Percentiles rank a stretch among this genome's conserved stretches.
These are phyloP conservation scores for Tapera naevia DNA, from an alignment of 2,797 vertebrate species.

Conservation along the genomic window DNA sequence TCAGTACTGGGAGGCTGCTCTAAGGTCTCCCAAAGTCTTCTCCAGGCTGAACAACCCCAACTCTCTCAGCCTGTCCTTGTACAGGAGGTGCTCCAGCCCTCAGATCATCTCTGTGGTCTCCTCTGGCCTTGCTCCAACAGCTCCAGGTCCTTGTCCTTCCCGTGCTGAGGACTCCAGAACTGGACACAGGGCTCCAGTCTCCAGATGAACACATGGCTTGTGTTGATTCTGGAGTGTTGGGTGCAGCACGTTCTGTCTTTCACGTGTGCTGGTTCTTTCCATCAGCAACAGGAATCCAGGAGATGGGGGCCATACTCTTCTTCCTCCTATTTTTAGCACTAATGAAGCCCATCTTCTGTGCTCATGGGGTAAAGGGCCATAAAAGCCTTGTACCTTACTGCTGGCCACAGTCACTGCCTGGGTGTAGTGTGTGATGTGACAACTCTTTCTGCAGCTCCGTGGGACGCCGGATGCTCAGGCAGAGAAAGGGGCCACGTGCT, in stretches of 20 bases:
- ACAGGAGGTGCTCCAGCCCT: too few relatives aligned
- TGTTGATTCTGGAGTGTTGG: accelerated
- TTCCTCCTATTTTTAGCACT: not conserved
- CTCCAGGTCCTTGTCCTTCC: too few relatives aligned
- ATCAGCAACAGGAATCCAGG: not conserved
- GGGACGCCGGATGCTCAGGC: not conserved
- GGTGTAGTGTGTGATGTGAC: accelerated
- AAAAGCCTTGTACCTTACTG: not conserved
- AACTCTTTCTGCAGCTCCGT: not conserved
- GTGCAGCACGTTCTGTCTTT: not conserved
- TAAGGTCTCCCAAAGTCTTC: too few relatives aligned
- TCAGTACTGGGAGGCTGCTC: too few relatives aligned
- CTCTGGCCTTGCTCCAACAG: too few relatives aligned
- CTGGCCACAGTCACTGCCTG: not conserved
- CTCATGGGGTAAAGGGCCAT: not conserved
- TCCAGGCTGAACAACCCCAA: too few relatives aligned
- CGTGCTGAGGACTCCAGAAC: too few relatives aligned
- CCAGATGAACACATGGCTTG: not conserved
- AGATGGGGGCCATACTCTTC: not conserved
- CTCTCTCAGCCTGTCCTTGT: too few relatives aligned
- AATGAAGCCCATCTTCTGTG: not conserved
- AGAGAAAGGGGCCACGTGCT: not conserved
- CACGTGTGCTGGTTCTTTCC: not conserved
- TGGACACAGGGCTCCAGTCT: too few relatives aligned
- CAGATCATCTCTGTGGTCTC: too few relatives aligned